Evolutionary conservation across 2,797 vertebrate genomes (phyloP).

Genomic region (Gymnoscopelus braueri): DNA sequence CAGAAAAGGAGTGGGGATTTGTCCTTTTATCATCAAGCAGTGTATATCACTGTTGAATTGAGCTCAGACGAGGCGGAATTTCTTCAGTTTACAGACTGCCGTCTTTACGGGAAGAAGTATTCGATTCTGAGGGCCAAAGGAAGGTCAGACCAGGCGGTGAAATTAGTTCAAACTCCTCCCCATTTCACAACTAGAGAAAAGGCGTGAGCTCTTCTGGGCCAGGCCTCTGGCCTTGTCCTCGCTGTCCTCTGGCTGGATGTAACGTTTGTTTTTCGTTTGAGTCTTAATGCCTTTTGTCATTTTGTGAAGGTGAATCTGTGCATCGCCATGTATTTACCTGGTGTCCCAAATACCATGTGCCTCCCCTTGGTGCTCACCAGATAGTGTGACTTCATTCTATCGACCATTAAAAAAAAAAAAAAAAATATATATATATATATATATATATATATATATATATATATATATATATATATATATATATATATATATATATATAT

Average conservation of each 20-base stretch:
- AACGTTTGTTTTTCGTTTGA: constrained; percentile 9
- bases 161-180: background rate
- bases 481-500: no score
- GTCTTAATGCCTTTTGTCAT: constrained; percentile 35
- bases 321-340: constrained; percentile 52
- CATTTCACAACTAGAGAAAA: constrained; percentile 12
- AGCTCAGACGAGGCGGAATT: background rate
- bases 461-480: no score
- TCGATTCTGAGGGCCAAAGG: no score
- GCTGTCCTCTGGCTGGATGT: constrained; percentile 22
- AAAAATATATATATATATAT: no score
- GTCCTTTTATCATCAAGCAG: no score
- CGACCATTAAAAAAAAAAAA: no score
- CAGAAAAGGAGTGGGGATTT: no score
- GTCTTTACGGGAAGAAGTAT: no score
- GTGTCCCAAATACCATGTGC: constrained; percentile 42
- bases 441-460: no score
- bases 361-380: background rate
- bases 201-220: constrained; percentile 38
- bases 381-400: no score
- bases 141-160: no score
- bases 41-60: background rate
- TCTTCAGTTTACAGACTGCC: no score
- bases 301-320: constrained; percentile 84
- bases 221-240: constrained; percentile 21